Base-by-base conservation (phyloP, 2,113 vertebrate genomes). In the Semnopithecus entellus region DNA sequence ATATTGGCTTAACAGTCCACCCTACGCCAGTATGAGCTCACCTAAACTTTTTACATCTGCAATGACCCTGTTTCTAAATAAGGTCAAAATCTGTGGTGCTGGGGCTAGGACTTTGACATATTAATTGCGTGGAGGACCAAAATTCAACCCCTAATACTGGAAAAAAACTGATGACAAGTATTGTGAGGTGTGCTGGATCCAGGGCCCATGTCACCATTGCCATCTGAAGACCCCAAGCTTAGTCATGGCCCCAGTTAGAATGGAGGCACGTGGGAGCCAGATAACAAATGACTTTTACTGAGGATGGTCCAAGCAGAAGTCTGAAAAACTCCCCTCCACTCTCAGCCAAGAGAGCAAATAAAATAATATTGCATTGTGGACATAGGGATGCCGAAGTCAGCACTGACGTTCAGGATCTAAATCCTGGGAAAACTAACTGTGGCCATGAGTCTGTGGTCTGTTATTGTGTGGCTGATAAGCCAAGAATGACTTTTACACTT, bases 21-120 rank as follows among this genome's bases (percentile, higher is more conserved):
- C 6, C 35, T 22, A 20, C 4, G 17, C 11, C 48, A 61, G 40
- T 11, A 5, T 14, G 66, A n/a, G 13, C 7, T 43, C 0, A 0
- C 38, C 8, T 64, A 48, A 57, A 35, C 12, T 27, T 43, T 40
- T 11, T 22, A 11, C 9, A 35, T 5, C 14, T 14, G 10, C 48
- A 59, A 23, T 8, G 25, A 57, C 48, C 48, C 16, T 35, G 0
- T 38, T 25, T 43, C 18, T 32, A 64, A 30, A 18, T 18, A 20
- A 32, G 30, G 22, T 25, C 27, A 32, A 8, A 23, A 6, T 35
- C 0, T 40, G 17, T 55, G 30, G 52, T 22, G 6, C 18, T 25
- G 14, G 2, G 0, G 4, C 52, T 43, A 23, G 7, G 4, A 20
- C 57, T 78, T 9, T 22, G 43, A 50, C 11, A 6, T 32, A 9